Percentiles rank a stretch among this genome's conserved stretches.
These are phyloP conservation scores for Phyllostomus discolor DNA, from an alignment of 2,113 vertebrate species.

Conservation along the genomic window DNA sequence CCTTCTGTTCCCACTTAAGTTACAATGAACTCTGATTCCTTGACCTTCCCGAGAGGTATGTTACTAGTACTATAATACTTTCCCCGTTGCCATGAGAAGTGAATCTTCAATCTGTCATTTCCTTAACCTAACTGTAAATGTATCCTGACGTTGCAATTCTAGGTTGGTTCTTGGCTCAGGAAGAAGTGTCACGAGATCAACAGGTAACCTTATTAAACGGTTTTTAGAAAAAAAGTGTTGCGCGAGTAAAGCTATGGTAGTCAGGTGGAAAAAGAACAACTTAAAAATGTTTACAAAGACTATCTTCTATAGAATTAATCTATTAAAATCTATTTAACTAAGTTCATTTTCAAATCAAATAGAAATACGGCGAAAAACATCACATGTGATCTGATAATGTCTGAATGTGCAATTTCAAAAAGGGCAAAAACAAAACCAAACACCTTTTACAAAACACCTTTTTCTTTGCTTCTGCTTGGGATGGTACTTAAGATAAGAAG, in stretches of 20 bases:
- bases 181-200: neutral
- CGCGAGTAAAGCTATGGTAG: neutral
- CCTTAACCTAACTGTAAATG: neutral
- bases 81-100: neutral
- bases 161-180: neutral
- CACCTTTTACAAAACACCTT: neutral
- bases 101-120: neutral
- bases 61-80: neutral
- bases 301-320: neutral
- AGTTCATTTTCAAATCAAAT: neutral
- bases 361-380: neutral
- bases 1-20: neutral
- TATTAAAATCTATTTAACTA: neutral
- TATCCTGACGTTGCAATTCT: neutral
- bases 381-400: neutral
- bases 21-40: neutral
- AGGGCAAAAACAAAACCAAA: neutral
- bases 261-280: neutral
- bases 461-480: neutral
- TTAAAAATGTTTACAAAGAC: neutral
- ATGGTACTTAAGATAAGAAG: neutral
- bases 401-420: neutral
- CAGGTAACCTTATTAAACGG: neutral
- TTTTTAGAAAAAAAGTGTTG: neutral
- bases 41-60: neutral